Conservation (phyloP, 2,888 invertebrate species). For the Shargacucullia verbasci region DNA sequence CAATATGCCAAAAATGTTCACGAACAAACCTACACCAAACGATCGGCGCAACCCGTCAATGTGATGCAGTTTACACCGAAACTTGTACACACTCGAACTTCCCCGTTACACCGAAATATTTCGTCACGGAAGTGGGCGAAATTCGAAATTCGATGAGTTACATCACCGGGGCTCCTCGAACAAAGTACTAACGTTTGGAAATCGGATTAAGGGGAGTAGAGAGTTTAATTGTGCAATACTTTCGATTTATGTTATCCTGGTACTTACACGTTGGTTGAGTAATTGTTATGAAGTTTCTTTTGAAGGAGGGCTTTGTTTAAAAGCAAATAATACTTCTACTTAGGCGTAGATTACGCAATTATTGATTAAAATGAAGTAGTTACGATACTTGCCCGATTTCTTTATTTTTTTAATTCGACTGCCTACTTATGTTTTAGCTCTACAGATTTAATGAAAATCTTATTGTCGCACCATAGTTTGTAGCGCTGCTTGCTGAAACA, state of each 20-base stretch:
- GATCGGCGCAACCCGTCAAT: slow-evolving; percentile 27
- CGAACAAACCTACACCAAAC: slow-evolving; percentile 31
- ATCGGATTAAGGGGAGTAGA: slow-evolving; percentile 38
- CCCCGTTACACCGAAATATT: slow-evolving; percentile 68
- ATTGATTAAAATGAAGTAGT: slow-evolving; percentile 3
- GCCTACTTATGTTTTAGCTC: neutral
- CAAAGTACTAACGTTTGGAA: slow-evolving; percentile 35
- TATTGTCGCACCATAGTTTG: too few relatives aligned
- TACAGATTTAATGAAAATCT: too few relatives aligned
- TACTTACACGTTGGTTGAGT: slow-evolving; percentile 24
- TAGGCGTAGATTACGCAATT: neutral
- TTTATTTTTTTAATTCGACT: slow-evolving; percentile 7
- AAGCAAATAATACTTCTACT: slow-evolving; percentile 17
- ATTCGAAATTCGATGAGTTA: slow-evolving; percentile 72
- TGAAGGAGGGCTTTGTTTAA: slow-evolving; percentile 20
- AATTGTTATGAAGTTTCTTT: slow-evolving; percentile 25
- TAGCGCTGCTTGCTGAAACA: too few relatives aligned
- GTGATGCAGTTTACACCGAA: slow-evolving; percentile 74
- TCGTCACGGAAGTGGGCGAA: slow-evolving; percentile 65
- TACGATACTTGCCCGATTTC: slow-evolving; percentile 7
- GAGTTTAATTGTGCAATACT: slow-evolving; percentile 45
- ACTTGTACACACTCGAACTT: slow-evolving; percentile 71
- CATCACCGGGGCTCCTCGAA: slow-evolving; percentile 52
- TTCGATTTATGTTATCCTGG: slow-evolving; percentile 28
- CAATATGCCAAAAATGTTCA: slow-evolving; percentile 24